phyloP scores from a whole-genome alignment of 2,113 vertebrate species.

The Cyanoderma ruficeps region DNA sequence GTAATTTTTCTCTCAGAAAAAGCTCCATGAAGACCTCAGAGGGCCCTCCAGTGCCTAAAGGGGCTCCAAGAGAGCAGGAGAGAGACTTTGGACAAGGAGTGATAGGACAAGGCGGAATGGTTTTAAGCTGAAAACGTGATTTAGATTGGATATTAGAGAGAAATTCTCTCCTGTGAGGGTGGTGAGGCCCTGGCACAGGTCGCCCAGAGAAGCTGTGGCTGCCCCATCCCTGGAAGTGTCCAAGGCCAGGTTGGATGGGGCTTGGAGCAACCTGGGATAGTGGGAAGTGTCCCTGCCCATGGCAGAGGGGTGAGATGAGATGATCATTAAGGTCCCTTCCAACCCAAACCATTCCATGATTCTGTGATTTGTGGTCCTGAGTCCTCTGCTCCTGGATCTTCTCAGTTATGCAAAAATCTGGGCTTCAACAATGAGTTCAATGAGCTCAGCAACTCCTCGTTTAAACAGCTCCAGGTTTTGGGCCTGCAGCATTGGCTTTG shows the following conservation, averaged over 20 bases:
- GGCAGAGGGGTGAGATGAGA: fast-evolving
- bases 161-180: neutral
- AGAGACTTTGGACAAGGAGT: neutral
- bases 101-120: neutral
- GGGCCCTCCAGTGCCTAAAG: neutral
- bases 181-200: fast-evolving
- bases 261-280: fast-evolving
- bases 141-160: neutral
- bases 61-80: neutral
- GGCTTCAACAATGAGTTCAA: neutral
- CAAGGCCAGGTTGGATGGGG: fast-evolving
- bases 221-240: neutral
- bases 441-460: neutral
- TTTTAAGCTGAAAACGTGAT: neutral
- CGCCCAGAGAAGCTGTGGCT: neutral
- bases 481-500: neutral
- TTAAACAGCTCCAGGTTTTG: neutral
- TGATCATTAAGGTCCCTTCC: neutral
- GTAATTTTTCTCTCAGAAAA: neutral
- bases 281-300: neutral
- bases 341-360: neutral
- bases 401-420: neutral
- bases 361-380: neutral
- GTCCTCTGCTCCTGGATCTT: neutral
- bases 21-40: neutral